A percentile compares a stretch with the other conserved stretches of the same genome.
These are phyloP conservation scores for Chesias legatella DNA, from an alignment of 2,888 invertebrate species.

Conservation along the genomic window DNA sequence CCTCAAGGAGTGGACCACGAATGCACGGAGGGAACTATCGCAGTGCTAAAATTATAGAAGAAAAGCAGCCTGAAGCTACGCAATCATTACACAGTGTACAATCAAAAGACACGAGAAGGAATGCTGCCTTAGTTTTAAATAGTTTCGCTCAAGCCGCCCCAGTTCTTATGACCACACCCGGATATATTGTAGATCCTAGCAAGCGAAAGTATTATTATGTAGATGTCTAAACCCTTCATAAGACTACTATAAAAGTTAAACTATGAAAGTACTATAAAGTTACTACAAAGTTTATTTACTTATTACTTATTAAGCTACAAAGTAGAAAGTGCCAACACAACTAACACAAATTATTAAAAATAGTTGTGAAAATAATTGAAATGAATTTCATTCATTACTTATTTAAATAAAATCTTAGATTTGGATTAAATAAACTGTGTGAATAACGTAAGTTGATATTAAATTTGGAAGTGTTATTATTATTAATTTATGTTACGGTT, in stretches of 20 bases:
- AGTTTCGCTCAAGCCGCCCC: slow-evolving; percentile 65
- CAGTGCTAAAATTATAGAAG: slow-evolving; percentile 50
- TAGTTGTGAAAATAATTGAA: slow-evolving; percentile 39
- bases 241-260: too few relatives aligned
- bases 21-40: slow-evolving; percentile 72
- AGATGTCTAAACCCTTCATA: slow-evolving; percentile 37
- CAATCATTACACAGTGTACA: slow-evolving; percentile 29
- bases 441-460: too few relatives aligned
- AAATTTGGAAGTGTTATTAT: slow-evolving; percentile 5
- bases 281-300: too few relatives aligned
- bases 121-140: slow-evolving; percentile 56
- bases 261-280: too few relatives aligned
- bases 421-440: too few relatives aligned
- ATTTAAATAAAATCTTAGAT: too few relatives aligned
- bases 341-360: slow-evolving; percentile 27
- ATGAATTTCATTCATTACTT: slow-evolving; percentile 20
- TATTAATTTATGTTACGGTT: slow-evolving; percentile 6
- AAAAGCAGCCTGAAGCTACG: slow-evolving; percentile 29
- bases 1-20: slow-evolving; percentile 37
- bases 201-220: slow-evolving; percentile 77
- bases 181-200: slow-evolving; percentile 71
- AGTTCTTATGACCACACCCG: slow-evolving; percentile 58
- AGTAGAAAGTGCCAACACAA: slow-evolving; percentile 59
- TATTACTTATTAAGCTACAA: slow-evolving; percentile 38
- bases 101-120: slow-evolving; percentile 38